Conservation (phyloP, 2,113 vertebrate genomes). For the Eubucco bourcierii region DNA sequence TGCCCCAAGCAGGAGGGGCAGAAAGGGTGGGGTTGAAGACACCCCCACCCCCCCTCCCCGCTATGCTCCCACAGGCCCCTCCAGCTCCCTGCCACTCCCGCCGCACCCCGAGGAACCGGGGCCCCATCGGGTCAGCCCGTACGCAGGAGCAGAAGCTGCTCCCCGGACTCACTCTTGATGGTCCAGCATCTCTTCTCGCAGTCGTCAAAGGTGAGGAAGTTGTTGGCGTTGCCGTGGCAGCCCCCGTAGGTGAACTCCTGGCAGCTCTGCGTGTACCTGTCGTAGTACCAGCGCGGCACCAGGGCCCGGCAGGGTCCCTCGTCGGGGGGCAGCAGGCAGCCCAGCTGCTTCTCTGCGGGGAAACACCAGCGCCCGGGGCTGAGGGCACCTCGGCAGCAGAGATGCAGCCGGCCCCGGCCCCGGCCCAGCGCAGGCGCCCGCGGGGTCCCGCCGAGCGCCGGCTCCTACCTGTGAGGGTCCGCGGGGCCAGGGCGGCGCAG, state of each 20-base stretch:
- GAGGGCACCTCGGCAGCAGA: background rate
- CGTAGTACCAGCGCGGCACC: conserved; percentile 82
- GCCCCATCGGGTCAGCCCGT: too few relatives aligned
- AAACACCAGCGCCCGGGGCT: background rate
- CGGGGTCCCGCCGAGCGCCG: background rate
- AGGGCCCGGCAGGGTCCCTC: conserved; percentile 81
- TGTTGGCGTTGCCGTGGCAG: conserved; percentile 89
- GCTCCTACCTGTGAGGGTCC: conserved; percentile 24
- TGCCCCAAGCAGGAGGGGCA: too few relatives aligned
- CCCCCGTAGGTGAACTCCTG: conserved; percentile 85
- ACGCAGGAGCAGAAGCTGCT: background rate
- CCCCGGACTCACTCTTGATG: conserved; percentile 84
- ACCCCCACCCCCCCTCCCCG: too few relatives aligned
- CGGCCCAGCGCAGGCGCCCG: background rate
- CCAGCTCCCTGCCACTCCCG: background rate
- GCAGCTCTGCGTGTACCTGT: conserved; percentile 84
- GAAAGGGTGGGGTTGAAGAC: background rate
- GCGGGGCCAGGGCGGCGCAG: background rate
- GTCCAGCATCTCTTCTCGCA: conserved; percentile 85
- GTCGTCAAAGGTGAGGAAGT: conserved; percentile 78
- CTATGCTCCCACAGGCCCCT: background rate
- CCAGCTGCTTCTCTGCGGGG: conserved; percentile 58
- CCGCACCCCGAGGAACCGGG: background rate
- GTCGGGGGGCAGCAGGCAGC: conserved; percentile 81
- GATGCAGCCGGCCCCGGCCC: background rate